Evolutionary conservation across 2,888 invertebrate genomes (phyloP), one percentile per base, ranked within the genome.

Genomic region (Polymixis lichenea): DNA sequence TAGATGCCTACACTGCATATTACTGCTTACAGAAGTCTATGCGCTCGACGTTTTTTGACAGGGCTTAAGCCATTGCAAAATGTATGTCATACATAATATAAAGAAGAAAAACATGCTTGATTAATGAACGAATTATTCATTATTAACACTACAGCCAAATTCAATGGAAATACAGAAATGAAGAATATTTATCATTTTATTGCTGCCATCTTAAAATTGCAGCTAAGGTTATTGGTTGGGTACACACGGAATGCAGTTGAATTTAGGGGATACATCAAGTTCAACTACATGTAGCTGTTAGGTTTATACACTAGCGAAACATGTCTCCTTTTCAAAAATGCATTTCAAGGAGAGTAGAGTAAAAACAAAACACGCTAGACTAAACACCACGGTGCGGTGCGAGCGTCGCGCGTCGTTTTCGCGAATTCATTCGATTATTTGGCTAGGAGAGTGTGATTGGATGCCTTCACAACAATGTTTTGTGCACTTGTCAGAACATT

Each of bases 101-200:
- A 32, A 22, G 4, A n/a, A 22, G 17, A 25, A 19, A 72, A 58
- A 25, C 9, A 17, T 32, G 25, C 43, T 60, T 58, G 19, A 77
- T 43, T 13, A 77, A 67, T 76, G 49, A 43, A 43, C 43, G 67
- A 28, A 58, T 77, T 43, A 76, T 67, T 77, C 56, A 58, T 56
- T 28, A 46, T 51, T 28, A 51, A 58, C 22, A 25, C 9, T 15
- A 56, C 55, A 32, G 17, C 22, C 17, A 28, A 38, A 49, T 22
- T 25, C 7, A 38, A 38, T n/a, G 58, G 46, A 25, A 72, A 60
- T n/a, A 28, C 17, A n/a, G n/a, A 19, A 25, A 46, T 75, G 19
- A 62, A 46, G 15, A 32, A 46, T 11, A 8, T 28, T 43, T 28
- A 19, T 49, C 11, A n/a, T 25, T 22, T 22, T n/a, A 51, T n/a